These are phyloP conservation scores for Chaetodon trifascialis DNA, from an alignment of 2,113 vertebrate species.

Conservation along the genomic window DNA sequence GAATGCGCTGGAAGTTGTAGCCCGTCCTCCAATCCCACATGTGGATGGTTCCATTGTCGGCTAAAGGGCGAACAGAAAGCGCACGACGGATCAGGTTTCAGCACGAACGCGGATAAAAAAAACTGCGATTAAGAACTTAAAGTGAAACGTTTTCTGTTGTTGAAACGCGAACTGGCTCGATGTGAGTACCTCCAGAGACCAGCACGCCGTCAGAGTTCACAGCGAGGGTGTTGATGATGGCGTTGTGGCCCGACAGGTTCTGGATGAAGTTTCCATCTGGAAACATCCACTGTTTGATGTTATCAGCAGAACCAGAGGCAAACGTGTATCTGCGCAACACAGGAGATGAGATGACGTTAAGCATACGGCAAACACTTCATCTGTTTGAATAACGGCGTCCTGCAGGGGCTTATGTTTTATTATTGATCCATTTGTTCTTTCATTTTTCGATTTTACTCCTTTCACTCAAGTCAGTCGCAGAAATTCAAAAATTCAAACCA, in stretches of 20 bases:
- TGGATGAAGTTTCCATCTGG: constrained; percentile 98
- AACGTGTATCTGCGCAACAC: constrained; percentile 92
- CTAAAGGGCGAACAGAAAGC: constrained; percentile 69
- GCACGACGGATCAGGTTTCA: not conserved
- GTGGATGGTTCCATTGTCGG: constrained; percentile 98
- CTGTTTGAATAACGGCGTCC: not conserved
- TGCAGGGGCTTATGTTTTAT: not conserved
- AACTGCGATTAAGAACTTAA: too few relatives aligned
- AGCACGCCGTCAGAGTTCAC: constrained; percentile 97
- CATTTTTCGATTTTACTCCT: too few relatives aligned
- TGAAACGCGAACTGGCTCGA: too few relatives aligned
- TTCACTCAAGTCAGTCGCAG: too few relatives aligned
- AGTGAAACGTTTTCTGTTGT: not conserved
- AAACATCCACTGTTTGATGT: constrained; percentile 99
- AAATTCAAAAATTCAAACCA: too few relatives aligned
- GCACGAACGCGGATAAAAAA: too few relatives aligned
- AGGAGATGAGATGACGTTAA: not conserved
- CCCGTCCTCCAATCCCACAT: constrained; percentile 99
- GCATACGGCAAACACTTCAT: not conserved
- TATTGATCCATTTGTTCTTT: not conserved
- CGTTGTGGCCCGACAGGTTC: constrained; percentile 98
- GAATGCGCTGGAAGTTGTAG: constrained; percentile 98
- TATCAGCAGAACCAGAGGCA: constrained; percentile 98
- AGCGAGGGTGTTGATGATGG: constrained; percentile 96
- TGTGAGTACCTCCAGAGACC: constrained; percentile 93